Evolutionary conservation across 2,888 invertebrate species (phyloP), one percentile per base, ranked within the genome.

Genomic region (Drosophila rubida): DNA sequence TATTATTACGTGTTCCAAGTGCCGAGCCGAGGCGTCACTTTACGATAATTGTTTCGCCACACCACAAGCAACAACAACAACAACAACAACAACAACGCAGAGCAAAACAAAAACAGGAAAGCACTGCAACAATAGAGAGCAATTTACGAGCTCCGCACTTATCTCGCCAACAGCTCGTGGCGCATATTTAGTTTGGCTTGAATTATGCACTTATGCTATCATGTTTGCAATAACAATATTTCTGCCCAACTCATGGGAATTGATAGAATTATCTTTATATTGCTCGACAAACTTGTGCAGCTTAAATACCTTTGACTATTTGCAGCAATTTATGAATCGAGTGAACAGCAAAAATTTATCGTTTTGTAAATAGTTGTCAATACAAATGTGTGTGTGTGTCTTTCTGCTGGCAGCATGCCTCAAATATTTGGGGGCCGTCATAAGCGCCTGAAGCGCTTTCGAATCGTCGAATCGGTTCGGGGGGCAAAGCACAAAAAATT

Each of bases 31-130:
- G 19, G 39, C 41, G 13, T 32, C 54, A 44, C 49, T 42, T 35
- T 11, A 25, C 41, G 41, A 41, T 41, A 42, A 58, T 58, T 58
- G 48, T 48, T 55, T 23, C 25, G 37, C 30, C 30, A 14, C 22
- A 45, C 23, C 16, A 11, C 23, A 46, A 13, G n/a, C n/a, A 55
- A 30, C 9, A 5, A 25, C 11, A 25, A 2, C 7, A 25, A 25
- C 5, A 25, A 25, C 5, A 4, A 23, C 13, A 13, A 25, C 25
- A 14, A 14, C 35, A 37, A 7, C n/a, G n/a, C n/a, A n/a, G n/a
- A n/a, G n/a, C 13, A 7, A 13, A 14, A 2, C 2, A 35, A 35
- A 13, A 19, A 19, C 19, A 19, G 3, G 3, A 37, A 7, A 37
- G 1, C 5, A 25, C 25, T 25, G 7, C 25, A 7, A 7, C 6